Base-by-base conservation (phyloP, 2,797 vertebrate species). In the Epinephelus malabaricus region DNA sequence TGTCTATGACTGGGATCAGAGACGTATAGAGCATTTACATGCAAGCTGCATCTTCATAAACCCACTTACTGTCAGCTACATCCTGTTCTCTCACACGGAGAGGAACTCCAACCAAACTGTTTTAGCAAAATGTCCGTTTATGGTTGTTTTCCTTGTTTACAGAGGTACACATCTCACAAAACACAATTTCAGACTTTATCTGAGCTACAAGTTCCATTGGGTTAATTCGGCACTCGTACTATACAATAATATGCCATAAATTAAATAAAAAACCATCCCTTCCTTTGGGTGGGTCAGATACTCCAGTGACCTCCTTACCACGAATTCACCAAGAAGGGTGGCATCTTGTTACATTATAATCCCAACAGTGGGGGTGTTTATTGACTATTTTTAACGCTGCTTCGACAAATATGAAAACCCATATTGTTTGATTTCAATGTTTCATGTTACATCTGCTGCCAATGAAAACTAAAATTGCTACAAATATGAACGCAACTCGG, bases 321-420 rank as follows among this genome's bases (percentile, higher is more conserved):
- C 27, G 50, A 5, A 45, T 3, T 12, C n/a, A 23, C 19, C 15
- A 14, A 9, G 5, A 2, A 12, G 14, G 21, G 3, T 0, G 23
- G 15, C 2, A 18, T 27, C 10, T 11, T 58, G 2, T 9, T 2
- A 34, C 38, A 8, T 62, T 25, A 49, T 9, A 54, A 56, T 21
- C 2, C 38, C 13, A 34, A 46, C 69, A 40, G 13, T 25, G 17
- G 5, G 0, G 0, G 4, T 5, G 34, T 8, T 34, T 34, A 8
- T 34, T 34, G 34, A 6, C 7, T 34, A 34, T 40, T 12, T 23
- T 6, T n/a, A 43, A 43, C 18, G 21, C 4, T 17, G 19, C 0
- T 15, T 2, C 0, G 21, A 19, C 3, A 34, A 1, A 27, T 43
- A 47, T 6, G 18, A 7, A 10, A 0, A 0, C 0, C 0, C 2